phyloP scores from a whole-genome alignment of 2,888 invertebrate species.

The Drosophila paramelanica region DNA sequence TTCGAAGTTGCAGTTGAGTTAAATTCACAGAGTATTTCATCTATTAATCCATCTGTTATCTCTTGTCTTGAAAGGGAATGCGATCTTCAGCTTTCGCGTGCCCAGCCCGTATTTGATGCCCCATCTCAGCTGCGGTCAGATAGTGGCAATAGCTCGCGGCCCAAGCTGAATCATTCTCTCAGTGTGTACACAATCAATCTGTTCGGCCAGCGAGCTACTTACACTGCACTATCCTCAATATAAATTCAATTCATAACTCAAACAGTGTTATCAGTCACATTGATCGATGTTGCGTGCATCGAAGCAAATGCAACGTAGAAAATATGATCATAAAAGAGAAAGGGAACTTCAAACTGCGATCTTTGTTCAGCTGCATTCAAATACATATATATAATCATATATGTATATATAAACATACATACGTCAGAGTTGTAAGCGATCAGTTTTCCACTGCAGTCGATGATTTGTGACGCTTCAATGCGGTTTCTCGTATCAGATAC shows the following conservation, averaged over 20 bases:
- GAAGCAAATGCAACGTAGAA: slow-evolving; percentile 38
- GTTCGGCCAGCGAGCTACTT: slow-evolving; percentile 24
- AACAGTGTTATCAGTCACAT: slow-evolving; percentile 68
- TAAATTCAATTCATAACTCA: slow-evolving; percentile 77
- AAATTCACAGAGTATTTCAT: slow-evolving; percentile 7
- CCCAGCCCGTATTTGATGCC: background rate
- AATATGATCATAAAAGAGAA: slow-evolving; percentile 64
- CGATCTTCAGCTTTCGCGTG: slow-evolving; percentile 25
- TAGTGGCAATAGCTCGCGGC: background rate
- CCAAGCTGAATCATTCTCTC: slow-evolving; percentile 18
- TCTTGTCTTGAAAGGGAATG: slow-evolving; percentile 8
- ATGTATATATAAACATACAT: background rate
- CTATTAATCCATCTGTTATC: slow-evolving; percentile 16
- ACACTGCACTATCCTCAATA: slow-evolving; percentile 29
- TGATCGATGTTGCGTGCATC: slow-evolving; percentile 75
- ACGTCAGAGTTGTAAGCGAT: slow-evolving; percentile 54
- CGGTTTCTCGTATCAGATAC: slow-evolving; percentile 47
- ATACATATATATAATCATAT: background rate
- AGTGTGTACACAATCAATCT: slow-evolving; percentile 42
- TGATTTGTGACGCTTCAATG: slow-evolving; percentile 74
- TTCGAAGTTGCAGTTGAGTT: background rate
- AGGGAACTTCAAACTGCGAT: slow-evolving; percentile 57
- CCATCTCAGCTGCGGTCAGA: slow-evolving; percentile 4
- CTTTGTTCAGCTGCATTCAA: slow-evolving; percentile 28
- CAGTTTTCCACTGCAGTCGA: slow-evolving; percentile 52